A percentile compares a stretch with the other conserved stretches of the same genome.
These are phyloP conservation scores for Greenwoodochromis staneri DNA, from an alignment of 2,113 vertebrate species.

Conservation along the genomic window DNA sequence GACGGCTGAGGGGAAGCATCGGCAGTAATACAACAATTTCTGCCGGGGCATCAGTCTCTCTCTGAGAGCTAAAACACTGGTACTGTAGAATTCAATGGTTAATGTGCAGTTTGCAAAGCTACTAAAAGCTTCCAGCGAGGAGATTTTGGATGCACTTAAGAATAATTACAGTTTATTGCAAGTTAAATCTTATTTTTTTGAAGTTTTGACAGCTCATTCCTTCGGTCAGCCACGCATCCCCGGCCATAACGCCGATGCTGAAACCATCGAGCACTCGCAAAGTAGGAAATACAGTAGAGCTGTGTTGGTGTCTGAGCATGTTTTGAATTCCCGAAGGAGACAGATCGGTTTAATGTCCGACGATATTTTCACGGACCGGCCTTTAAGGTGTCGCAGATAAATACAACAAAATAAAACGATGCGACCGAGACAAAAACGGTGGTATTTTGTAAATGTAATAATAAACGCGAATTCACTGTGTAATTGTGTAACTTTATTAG, in stretches of 20 bases:
- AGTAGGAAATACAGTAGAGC: not conserved
- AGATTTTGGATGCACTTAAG: not conserved
- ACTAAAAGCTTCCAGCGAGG: not conserved
- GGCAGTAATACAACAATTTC: constrained; percentile 26
- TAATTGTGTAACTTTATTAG: not conserved
- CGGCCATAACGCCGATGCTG: not conserved
- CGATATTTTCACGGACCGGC: rapidly evolving
- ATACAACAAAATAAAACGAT: not conserved
- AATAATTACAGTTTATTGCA: not conserved
- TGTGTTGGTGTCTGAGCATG: not conserved
- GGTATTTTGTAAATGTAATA: not conserved
- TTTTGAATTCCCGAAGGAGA: not conserved
- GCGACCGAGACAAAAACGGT: rapidly evolving
- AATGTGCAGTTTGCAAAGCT: not conserved
- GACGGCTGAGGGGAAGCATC: constrained; percentile 13
- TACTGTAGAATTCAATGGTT: not conserved
- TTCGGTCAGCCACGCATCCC: not conserved
- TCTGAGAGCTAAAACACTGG: not conserved
- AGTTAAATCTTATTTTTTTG: rapidly evolving
- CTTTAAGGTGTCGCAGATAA: not conserved
- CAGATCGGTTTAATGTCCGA: not conserved
- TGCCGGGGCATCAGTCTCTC: constrained; percentile 40
- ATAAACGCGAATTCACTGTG: rapidly evolving
- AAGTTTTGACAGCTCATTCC: not conserved
- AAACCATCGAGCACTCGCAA: not conserved